Base-by-base conservation (phyloP, 2,113 vertebrate genomes). In the Clarias magur region DNA sequence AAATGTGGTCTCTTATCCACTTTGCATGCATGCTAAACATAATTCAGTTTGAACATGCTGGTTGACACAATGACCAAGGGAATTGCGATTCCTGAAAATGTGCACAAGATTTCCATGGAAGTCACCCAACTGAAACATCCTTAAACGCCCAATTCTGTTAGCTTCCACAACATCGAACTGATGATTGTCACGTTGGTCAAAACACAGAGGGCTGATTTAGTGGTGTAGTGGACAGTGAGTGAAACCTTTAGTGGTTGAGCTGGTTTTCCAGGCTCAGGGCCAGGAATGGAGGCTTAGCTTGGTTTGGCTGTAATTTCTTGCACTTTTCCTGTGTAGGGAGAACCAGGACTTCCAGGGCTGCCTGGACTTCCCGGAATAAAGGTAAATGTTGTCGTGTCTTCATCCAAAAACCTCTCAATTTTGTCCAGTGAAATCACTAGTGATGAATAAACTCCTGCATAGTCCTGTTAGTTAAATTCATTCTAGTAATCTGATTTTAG, bases 351-450 rank as follows among this genome's bases (percentile, higher is more conserved):
- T 94, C 98, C 98, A 96, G 98, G 98, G 95, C 97, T 99, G 94
- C 98, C 98, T 96, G 98, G 98, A 97, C 97, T 99, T 91, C 98
- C 98, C 93, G 98, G 98, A 93, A 99, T 99, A 96, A 99, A 99
- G 98, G 98, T 99, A 99, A 98, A 96, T 96, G 87, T 93, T 94
- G 92, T 62, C 68, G 84, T 86, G 86, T 94, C 92, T 93, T 90
- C 88, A 91, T 87, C 89, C 88, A 82, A 86, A 86, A 90, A 80
- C 73, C 48, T 72, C 23, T 73, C 27, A 54, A 42, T 53, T 23
- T 38, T 68, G 19, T 48, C 15, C 54, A 76, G 30, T 72, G n/a
- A 81, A 81, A 65, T 75, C 59, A 83, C 68, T 75, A 65, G 59
- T 76, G 42, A 76, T 87, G 38, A 54, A 82, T 30, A 63, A 48